Conservation (phyloP, 2,888 invertebrate species). For the Sphaeridia pumilis region DNA sequence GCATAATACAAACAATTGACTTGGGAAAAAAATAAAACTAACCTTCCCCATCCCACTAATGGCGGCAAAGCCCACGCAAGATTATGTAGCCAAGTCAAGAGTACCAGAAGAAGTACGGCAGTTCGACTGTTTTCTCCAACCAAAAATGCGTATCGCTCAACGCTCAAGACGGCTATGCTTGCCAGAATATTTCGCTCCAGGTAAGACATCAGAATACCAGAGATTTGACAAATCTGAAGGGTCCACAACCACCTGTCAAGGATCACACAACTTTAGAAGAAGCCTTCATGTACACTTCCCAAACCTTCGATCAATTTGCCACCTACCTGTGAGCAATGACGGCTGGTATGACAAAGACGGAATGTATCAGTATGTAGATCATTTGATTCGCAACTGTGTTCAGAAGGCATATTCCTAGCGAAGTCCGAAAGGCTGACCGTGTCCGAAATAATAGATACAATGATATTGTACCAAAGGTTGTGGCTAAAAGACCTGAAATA, state of each 20-base stretch:
- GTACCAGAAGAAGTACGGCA: constrained; percentile 15
- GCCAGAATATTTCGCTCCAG: constrained; percentile 48
- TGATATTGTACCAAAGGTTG: too few species aligned
- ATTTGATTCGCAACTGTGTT: too few species aligned
- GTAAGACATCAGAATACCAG: constrained; percentile 48
- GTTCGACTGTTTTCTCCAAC: constrained; percentile 41
- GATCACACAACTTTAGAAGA: too few species aligned
- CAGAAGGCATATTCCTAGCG: too few species aligned
- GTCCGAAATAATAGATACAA: too few species aligned
- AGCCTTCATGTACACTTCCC: too few species aligned
- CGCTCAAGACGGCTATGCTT: constrained; percentile 43
- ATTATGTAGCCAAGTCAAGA: constrained; percentile 43
- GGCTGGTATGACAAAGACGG: neutral
- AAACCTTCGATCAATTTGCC: too few species aligned
- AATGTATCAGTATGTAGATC: too few species aligned
- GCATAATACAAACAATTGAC: neutral
- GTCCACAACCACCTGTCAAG: constrained; percentile 48
- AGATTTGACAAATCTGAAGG: constrained; percentile 46
- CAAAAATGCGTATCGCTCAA: constrained; percentile 46
- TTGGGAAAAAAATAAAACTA: neutral
- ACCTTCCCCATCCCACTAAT: constrained; percentile 43
- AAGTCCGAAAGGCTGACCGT: too few species aligned
- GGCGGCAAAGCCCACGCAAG: constrained; percentile 44
- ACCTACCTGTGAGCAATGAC: neutral
- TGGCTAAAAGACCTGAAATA: too few species aligned